Conservation (phyloP, 2,113 vertebrate species). For the Turnix velox region DNA sequence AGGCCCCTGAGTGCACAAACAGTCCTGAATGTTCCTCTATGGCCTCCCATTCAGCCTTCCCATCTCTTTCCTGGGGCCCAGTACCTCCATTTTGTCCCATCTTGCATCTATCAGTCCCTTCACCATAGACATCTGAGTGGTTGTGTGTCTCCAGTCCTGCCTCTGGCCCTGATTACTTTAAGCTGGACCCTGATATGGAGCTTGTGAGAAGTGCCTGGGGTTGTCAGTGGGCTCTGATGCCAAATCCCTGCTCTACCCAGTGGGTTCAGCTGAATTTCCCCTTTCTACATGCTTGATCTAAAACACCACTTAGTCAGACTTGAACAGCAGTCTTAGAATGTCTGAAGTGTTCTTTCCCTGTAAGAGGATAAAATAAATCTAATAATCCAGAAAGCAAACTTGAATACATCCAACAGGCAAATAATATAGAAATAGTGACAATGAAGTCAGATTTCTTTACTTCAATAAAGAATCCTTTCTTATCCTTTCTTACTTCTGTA, state of each 20-base stretch:
- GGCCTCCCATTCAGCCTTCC: neutral
- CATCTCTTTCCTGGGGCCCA: neutral
- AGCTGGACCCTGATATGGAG: accelerated
- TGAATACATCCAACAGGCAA: neutral
- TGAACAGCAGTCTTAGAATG: neutral
- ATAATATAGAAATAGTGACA: neutral
- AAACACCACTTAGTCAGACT: neutral
- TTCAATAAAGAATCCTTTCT: too few species aligned
- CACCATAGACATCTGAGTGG: accelerated
- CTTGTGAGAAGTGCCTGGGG: neutral
- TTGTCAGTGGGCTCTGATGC: accelerated
- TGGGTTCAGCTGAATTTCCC: neutral
- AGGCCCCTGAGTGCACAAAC: neutral
- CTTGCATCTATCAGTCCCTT: accelerated
- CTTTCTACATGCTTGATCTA: neutral
- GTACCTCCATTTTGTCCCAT: neutral
- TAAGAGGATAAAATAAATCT: neutral
- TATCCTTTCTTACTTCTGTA: neutral
- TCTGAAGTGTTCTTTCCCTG: neutral
- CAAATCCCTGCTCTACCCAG: accelerated
- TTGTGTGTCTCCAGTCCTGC: neutral
- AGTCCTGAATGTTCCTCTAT: too few species aligned
- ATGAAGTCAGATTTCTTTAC: neutral
- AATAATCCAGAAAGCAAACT: neutral
- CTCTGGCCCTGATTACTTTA: neutral